Evolutionary conservation across 2,797 vertebrate species (phyloP).

Genomic region (Aulostomus chinensis): DNA sequence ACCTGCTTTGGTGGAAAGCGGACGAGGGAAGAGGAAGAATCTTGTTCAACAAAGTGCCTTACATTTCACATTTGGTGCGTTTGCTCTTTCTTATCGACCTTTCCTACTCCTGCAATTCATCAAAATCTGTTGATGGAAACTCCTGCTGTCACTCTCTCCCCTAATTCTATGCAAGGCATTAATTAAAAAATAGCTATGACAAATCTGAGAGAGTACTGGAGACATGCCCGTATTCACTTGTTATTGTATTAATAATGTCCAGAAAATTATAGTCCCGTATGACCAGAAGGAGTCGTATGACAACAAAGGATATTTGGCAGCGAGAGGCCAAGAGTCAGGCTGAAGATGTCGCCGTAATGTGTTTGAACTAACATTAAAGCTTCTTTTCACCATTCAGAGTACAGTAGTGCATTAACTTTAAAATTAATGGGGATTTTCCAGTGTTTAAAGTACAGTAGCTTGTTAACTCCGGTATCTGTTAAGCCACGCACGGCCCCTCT

Average conservation of each 20-base stretch:
- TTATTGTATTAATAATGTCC: conserved; percentile 4
- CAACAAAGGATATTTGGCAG: conserved; percentile 31
- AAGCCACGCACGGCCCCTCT: conserved; percentile 50
- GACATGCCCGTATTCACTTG: conserved; percentile 1
- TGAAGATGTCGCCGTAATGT: conserved; percentile 22
- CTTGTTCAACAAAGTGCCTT: too few species aligned
- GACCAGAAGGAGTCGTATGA: conserved; percentile 6
- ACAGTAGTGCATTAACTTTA: conserved; percentile 60
- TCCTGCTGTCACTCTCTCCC: too few species aligned
- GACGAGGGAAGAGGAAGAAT: too few species aligned
- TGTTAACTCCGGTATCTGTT: conserved; percentile 71
- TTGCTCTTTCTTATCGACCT: too few species aligned
- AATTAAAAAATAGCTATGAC: too few species aligned
- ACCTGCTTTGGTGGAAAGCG: too few species aligned
- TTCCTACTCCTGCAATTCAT: too few species aligned
- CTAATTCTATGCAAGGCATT: too few species aligned
- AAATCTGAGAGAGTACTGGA: conserved; percentile 1
- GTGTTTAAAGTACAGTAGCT: conserved; percentile 75
- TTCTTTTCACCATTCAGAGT: conserved; percentile 31
- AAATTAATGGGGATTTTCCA: conserved; percentile 72
- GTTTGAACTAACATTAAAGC: conserved; percentile 51
- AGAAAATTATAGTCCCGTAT: conserved; percentile 11
- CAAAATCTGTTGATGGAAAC: too few species aligned
- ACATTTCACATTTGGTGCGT: too few species aligned
- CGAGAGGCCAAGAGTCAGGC: conserved; percentile 31